These are phyloP conservation scores for Loriculus beryllinus DNA, from an alignment of 2,797 vertebrate genomes.

Conservation along the genomic window DNA sequence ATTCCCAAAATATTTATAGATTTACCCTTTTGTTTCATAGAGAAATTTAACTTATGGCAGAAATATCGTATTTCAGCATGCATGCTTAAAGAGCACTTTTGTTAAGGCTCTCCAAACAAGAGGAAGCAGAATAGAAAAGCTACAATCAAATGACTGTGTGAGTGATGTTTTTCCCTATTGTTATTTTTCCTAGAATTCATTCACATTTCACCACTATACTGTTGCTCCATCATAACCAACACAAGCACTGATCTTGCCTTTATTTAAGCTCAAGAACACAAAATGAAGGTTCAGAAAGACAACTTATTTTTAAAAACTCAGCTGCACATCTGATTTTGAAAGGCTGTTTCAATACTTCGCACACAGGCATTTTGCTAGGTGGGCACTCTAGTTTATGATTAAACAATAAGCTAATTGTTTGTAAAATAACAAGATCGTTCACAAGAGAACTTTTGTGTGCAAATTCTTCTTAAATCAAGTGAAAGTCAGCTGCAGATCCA, in stretches of 20 bases:
- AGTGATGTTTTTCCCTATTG: neutral
- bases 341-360: neutral
- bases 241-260: neutral
- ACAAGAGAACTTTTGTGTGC: neutral
- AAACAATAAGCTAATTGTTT: neutral
- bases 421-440: neutral
- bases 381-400: neutral
- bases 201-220: neutral
- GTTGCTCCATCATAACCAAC: neutral
- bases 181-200: slow-evolving; percentile 56
- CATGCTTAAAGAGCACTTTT: neutral
- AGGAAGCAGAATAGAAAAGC: slow-evolving; percentile 29
- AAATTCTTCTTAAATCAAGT: neutral
- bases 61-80: neutral
- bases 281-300: neutral
- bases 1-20: neutral
- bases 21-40: neutral
- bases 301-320: neutral
- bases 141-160: neutral
- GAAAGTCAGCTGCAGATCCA: neutral
- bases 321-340: neutral
- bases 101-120: neutral
- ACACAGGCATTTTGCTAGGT: neutral
- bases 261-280: neutral
- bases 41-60: neutral